Evolutionary conservation across 2,888 invertebrate species (phyloP).

Genomic region (Norana najaformis): DNA sequence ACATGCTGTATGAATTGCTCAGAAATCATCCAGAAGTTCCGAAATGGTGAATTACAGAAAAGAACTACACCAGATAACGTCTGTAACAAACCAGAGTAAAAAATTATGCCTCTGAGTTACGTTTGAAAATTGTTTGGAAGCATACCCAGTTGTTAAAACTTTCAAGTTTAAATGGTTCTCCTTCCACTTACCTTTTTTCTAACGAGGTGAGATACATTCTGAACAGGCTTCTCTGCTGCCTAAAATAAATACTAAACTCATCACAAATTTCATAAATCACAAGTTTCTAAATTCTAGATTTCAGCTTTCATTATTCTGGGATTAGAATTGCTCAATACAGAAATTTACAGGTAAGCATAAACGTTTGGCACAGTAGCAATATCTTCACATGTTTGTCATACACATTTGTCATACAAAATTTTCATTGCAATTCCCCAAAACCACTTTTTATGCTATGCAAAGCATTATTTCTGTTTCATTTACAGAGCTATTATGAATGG

Average conservation of each 20-base stretch:
- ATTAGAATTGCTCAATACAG: background rate
- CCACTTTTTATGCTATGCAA: background rate
- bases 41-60: no score
- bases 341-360: background rate
- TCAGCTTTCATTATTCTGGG: background rate
- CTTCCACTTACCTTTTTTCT: slow-evolving; percentile 41
- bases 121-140: background rate
- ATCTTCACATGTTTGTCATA: background rate
- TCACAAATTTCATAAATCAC: background rate
- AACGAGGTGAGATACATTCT: slow-evolving; percentile 36
- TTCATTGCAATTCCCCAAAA: background rate
- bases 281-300: background rate
- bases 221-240: background rate
- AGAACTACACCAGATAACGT: no score
- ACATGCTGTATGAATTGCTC: no score
- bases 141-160: background rate
- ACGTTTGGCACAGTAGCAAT: no score
- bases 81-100: no score
- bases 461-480: no score
- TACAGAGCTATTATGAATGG: background rate
- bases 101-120: no score
- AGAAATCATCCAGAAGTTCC: no score
- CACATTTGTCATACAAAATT: background rate
- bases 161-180: no score
- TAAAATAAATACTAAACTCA: slow-evolving; percentile 16